Evolutionary conservation across 1,140 invertebrate genomes (phyloP).

Genomic region (Drosophila burlai): DNA sequence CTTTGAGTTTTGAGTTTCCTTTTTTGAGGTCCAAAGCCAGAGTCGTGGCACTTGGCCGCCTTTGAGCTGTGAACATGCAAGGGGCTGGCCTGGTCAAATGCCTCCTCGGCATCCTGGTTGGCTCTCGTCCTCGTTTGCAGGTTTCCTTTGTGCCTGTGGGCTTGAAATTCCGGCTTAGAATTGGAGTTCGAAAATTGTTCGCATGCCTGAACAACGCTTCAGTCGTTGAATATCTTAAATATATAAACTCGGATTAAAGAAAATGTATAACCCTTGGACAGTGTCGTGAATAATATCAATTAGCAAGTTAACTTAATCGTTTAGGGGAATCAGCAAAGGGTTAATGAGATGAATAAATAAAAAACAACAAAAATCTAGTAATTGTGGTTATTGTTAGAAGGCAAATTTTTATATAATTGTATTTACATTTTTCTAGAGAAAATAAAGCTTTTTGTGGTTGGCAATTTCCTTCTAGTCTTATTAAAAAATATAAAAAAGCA

Average conservation of each 20-base stretch:
- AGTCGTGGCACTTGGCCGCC: slow-evolving; percentile 43
- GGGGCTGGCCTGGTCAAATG: slow-evolving; percentile 41
- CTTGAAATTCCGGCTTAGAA: slow-evolving; percentile 38
- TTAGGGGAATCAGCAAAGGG: slow-evolving; percentile 22
- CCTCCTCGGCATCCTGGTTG: slow-evolving; percentile 13
- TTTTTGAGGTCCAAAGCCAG: slow-evolving; percentile 18
- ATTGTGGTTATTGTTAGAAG: neutral
- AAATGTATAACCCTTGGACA: neutral
- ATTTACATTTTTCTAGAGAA: neutral
- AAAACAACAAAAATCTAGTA: neutral
- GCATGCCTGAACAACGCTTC: slow-evolving; percentile 21
- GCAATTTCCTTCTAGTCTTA: neutral
- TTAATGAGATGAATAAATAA: slow-evolving; percentile 1
- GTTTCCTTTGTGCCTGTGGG: slow-evolving; percentile 45
- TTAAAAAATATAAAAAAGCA: neutral
- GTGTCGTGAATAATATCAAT: slow-evolving; percentile 13
- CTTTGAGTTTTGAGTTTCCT: slow-evolving; percentile 42
- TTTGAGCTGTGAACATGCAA: slow-evolving; percentile 46
- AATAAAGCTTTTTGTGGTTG: neutral
- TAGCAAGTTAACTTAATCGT: slow-evolving; percentile 1
- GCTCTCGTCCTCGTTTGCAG: slow-evolving; percentile 9
- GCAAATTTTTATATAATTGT: too few relatives aligned
- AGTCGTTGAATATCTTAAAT: slow-evolving; percentile 26
- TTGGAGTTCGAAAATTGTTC: slow-evolving; percentile 26
- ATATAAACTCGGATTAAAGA: neutral